Evolutionary conservation across 2,113 vertebrate genomes (phyloP).

Genomic region (Abramis brama): DNA sequence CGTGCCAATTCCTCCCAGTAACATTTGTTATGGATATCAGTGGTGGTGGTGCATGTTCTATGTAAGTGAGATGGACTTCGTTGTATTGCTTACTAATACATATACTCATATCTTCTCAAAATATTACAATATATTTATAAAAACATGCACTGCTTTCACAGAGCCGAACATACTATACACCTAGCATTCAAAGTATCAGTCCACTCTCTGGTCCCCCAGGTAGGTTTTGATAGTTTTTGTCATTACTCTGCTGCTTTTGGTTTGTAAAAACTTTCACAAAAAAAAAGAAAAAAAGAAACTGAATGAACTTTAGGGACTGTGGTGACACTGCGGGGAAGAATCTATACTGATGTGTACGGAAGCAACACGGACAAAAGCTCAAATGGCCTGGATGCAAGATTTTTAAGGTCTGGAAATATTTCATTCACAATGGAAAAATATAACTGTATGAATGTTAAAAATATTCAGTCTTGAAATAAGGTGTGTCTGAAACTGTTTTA

Average conservation of each 20-base stretch:
- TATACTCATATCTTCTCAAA: not conserved
- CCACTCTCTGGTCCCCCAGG: conserved; percentile 80
- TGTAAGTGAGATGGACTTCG: conserved; percentile 67
- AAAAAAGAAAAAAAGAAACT: not conserved
- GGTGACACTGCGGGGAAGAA: conserved; percentile 75
- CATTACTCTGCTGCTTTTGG: not conserved
- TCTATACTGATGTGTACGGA: conserved; percentile 82
- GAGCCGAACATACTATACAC: conserved; percentile 71
- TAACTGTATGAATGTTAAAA: not conserved
- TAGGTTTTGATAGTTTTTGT: conserved; percentile 51
- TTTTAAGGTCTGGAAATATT: conserved; percentile 77
- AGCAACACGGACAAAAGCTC: conserved; percentile 77
- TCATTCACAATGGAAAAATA: not conserved
- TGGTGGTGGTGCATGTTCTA: conserved; percentile 74
- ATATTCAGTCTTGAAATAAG: not conserved
- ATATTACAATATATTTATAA: not conserved
- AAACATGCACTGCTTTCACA: conserved; percentile 59
- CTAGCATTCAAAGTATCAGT: conserved; percentile 70
- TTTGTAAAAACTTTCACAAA: not conserved
- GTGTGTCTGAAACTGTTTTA: too few relatives aligned
- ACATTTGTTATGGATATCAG: conserved; percentile 62
- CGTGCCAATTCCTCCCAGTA: conserved; percentile 68
- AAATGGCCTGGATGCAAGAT: conserved; percentile 75
- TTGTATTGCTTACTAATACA: not conserved
- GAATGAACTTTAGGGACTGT: conserved; percentile 70